Evolutionary conservation across 1,140 invertebrate species (phyloP).

Genomic region (Dendroctonus ponderosae): DNA sequence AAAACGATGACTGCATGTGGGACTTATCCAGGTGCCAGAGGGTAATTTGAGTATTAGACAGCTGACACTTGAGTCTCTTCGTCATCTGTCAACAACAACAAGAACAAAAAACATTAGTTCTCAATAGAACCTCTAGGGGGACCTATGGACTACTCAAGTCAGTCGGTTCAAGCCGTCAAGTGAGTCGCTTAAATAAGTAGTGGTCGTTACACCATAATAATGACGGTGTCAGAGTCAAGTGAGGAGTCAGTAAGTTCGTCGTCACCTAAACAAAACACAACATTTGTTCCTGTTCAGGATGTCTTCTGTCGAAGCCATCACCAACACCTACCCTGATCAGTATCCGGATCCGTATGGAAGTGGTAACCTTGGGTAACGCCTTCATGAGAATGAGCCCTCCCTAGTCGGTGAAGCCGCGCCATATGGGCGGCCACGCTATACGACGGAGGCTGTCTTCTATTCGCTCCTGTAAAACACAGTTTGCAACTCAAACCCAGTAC

Average conservation of each 20-base stretch:
- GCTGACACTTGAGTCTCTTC: constrained; percentile 66
- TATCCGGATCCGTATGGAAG: constrained; percentile 68
- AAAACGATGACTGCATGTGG: too few species aligned
- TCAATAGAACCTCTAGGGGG: constrained; percentile 1
- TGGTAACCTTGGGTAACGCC: constrained; percentile 76
- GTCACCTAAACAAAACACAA: constrained; percentile 37
- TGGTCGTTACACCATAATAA: constrained; percentile 46
- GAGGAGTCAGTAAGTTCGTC: constrained; percentile 39
- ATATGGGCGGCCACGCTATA: constrained; percentile 80
- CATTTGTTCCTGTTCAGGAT: not conserved
- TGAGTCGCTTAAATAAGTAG: too few species aligned
- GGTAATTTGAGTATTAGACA: constrained; percentile 44
- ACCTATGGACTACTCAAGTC: not conserved
- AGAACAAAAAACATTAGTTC: constrained; percentile 32
- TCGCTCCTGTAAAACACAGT: constrained; percentile 47
- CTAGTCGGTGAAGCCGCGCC: constrained; percentile 71
- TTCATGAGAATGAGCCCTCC: constrained; percentile 82
- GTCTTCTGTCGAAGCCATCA: not conserved
- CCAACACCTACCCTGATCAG: constrained; percentile 57
- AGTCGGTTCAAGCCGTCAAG: not conserved
- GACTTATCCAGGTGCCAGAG: too few species aligned
- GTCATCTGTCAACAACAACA: constrained; percentile 53
- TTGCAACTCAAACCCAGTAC: too few species aligned
- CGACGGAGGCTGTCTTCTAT: constrained; percentile 64
- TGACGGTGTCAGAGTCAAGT: constrained; percentile 45